Evolutionary conservation across 2,797 vertebrate genomes (phyloP).

Genomic region (Falco biarmicus): DNA sequence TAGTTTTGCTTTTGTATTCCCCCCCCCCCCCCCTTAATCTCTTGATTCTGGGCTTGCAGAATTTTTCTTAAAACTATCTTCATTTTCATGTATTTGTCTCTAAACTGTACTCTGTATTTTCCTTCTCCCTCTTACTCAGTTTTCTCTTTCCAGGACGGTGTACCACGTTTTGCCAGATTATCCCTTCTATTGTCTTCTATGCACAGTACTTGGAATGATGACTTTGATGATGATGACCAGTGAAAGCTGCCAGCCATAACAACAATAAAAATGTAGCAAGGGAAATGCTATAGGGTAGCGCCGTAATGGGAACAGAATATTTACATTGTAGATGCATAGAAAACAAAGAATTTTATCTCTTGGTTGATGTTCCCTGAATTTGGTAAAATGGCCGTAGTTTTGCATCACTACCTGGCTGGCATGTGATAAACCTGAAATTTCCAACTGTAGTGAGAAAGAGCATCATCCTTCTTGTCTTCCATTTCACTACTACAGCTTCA

Average conservation of each 20-base stretch:
- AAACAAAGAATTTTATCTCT: neutral
- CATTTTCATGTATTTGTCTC: neutral
- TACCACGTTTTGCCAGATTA: neutral
- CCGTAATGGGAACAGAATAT: neutral
- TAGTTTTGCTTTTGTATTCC: neutral
- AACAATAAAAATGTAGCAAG: neutral
- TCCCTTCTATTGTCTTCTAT: neutral
- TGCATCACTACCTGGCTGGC: neutral
- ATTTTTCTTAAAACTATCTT: neutral
- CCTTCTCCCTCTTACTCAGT: neutral
- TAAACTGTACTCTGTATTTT: neutral
- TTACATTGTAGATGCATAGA: neutral
- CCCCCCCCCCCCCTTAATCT: accelerated
- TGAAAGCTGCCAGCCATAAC: neutral
- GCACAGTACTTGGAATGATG: neutral
- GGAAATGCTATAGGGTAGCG: neutral
- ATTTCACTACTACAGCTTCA: neutral
- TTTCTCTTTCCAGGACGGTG: neutral
- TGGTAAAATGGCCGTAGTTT: neutral
- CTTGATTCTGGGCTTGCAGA: neutral
- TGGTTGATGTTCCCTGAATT: neutral
- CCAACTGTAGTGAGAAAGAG: neutral
- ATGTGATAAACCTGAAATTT: neutral
- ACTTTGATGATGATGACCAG: neutral
- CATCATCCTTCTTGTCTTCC: accelerated